Evolutionary conservation across 2,888 invertebrate species (phyloP).

Genomic region (Caenorhabditis wallacei): DNA sequence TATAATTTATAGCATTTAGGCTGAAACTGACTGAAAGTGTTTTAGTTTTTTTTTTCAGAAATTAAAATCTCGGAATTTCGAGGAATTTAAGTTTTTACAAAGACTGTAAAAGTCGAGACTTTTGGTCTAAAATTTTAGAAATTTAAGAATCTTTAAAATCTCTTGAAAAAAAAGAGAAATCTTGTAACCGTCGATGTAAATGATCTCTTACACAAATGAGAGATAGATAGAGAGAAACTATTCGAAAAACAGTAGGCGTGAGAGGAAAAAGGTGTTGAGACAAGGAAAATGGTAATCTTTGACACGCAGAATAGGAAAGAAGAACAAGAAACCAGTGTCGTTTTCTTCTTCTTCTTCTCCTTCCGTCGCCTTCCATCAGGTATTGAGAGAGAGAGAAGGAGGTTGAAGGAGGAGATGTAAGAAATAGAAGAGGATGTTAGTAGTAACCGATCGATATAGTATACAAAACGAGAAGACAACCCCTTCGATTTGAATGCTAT

Average conservation of each 20-base stretch:
- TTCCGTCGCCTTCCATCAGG: not conserved
- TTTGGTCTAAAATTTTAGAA: no score
- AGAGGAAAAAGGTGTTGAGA: conserved; percentile 1
- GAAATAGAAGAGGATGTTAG: not conserved
- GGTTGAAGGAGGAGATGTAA: not conserved
- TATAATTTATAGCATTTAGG: no score
- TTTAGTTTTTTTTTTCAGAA: no score
- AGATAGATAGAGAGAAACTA: conserved; percentile 18
- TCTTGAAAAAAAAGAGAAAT: no score
- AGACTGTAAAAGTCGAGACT: no score
- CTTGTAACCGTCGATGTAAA: no score
- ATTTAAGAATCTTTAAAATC: no score
- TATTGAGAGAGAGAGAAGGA: not conserved
- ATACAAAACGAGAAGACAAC: not conserved
- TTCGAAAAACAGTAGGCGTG: not conserved
- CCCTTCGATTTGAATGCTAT: no score
- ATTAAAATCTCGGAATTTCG: no score
- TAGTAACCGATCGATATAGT: conserved; percentile 21
- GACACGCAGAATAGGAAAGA: conserved; percentile 31
- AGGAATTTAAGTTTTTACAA: no score
- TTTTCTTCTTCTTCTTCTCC: not conserved
- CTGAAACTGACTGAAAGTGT: no score
- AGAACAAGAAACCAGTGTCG: conserved; percentile 11
- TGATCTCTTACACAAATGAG: conserved; percentile 22
- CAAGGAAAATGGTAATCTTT: conserved; percentile 37